These are phyloP conservation scores for Geodia barretti DNA, from an alignment of 37 sponge, comb jelly and placozoan genomes.

Conservation along the genomic window DNA sequence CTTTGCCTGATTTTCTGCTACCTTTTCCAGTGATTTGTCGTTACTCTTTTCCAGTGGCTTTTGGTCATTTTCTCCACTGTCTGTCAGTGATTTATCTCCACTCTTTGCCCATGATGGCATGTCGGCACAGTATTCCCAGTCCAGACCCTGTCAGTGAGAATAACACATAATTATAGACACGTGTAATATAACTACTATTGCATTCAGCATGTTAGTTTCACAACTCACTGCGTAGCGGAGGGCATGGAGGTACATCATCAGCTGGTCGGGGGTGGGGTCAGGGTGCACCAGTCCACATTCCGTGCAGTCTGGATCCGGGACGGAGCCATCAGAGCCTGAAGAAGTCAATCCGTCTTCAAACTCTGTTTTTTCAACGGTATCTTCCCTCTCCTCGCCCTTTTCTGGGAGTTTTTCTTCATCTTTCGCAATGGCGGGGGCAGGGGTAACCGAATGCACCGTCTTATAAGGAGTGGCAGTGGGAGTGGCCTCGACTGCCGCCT, in stretches of 20 bases:
- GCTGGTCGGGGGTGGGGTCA: slow-evolving; percentile 75
- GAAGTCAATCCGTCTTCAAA: neutral
- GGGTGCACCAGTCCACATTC: slow-evolving; percentile 57
- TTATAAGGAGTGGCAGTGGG: neutral
- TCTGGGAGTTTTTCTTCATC: neutral
- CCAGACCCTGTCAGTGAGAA: slow-evolving; percentile 52
- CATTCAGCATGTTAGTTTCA: too few relatives aligned
- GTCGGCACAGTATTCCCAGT: slow-evolving; percentile 79
- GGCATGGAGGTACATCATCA: slow-evolving; percentile 93
- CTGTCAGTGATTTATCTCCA: too few relatives aligned
- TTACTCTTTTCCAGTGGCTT: too few relatives aligned
- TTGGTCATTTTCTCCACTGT: too few relatives aligned
- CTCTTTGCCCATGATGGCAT: slow-evolving; percentile 73
- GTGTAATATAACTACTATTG: slow-evolving; percentile 4
- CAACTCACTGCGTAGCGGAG: slow-evolving; percentile 73
- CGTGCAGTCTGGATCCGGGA: slow-evolving; percentile 70
- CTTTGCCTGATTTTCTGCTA: too few relatives aligned
- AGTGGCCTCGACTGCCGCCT: slow-evolving; percentile 8
- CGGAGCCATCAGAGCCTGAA: neutral
- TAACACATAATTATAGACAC: neutral
- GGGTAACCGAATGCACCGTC: too few relatives aligned
- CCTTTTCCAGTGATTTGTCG: too few relatives aligned
- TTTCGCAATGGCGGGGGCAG: neutral
- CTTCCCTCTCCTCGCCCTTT: neutral
- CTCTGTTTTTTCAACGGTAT: neutral